phyloP scores from a whole-genome alignment of 2,888 invertebrate species.

The Hermaeophaga mercurialis region DNA sequence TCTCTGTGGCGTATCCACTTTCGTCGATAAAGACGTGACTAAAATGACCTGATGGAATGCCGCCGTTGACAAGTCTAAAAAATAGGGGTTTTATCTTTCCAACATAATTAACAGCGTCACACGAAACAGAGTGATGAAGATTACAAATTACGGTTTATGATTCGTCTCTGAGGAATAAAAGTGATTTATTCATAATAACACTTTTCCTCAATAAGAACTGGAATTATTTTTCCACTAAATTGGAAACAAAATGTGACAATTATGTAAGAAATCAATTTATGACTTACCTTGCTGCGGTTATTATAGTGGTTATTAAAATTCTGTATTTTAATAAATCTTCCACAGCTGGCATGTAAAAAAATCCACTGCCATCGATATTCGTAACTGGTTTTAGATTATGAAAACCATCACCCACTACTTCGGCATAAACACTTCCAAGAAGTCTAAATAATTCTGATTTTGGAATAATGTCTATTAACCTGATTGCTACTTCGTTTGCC shows the following conservation, averaged over 20 bases:
- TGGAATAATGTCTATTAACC: slow-evolving; percentile 53
- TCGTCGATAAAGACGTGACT: slow-evolving; percentile 77
- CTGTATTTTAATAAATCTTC: slow-evolving; percentile 61
- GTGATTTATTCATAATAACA: too few relatives aligned
- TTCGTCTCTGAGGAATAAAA: too few relatives aligned
- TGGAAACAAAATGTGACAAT: background rate
- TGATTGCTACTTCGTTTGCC: slow-evolving; percentile 66
- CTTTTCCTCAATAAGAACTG: too few relatives aligned
- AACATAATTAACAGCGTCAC: background rate
- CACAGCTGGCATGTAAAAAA: slow-evolving; percentile 59
- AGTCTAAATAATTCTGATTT: slow-evolving; percentile 55
- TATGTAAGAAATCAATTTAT: background rate
- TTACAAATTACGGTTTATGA: too few relatives aligned
- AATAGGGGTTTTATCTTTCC: background rate
- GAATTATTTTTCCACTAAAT: too few relatives aligned
- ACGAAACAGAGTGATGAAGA: background rate
- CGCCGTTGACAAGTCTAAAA: slow-evolving; percentile 46
- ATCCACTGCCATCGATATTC: slow-evolving; percentile 56
- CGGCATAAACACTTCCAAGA: slow-evolving; percentile 52
- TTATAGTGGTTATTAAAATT: slow-evolving; percentile 67
- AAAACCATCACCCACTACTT: slow-evolving; percentile 41
- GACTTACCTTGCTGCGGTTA: slow-evolving; percentile 60
- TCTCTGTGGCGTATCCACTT: slow-evolving; percentile 72
- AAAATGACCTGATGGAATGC: slow-evolving; percentile 59
- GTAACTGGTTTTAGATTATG: slow-evolving; percentile 52